These are phyloP conservation scores for Naso thynnoides DNA, from an alignment of 2,797 vertebrate genomes.

Conservation along the genomic window DNA sequence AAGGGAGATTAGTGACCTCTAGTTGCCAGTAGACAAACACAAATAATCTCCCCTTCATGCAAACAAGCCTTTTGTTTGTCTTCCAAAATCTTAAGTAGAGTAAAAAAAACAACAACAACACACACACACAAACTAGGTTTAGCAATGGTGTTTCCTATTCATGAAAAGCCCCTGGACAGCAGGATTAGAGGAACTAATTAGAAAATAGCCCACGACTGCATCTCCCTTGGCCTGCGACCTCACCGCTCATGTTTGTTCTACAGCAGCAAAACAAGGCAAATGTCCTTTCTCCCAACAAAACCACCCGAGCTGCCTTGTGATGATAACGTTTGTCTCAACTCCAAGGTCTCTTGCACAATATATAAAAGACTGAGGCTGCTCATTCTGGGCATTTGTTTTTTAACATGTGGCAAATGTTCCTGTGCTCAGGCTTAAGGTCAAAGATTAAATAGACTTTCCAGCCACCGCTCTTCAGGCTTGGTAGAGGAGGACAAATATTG, in stretches of 20 bases:
- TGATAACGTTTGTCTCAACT: slow-evolving; percentile 34
- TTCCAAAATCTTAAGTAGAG: slow-evolving; percentile 21
- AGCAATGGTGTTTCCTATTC: slow-evolving; percentile 43
- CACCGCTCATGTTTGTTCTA: slow-evolving; percentile 32
- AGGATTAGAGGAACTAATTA: slow-evolving; percentile 62
- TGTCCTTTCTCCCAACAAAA: slow-evolving; percentile 17
- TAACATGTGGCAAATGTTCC: slow-evolving; percentile 27
- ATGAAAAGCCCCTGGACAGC: slow-evolving; percentile 36
- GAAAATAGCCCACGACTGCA: slow-evolving; percentile 40
- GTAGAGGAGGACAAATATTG: slow-evolving; percentile 76
- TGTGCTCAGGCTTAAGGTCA: slow-evolving; percentile 43
- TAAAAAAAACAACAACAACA: not conserved
- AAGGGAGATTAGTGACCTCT: slow-evolving; percentile 40
- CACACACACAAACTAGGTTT: slow-evolving; percentile 20
- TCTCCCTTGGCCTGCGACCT: slow-evolving; percentile 5
- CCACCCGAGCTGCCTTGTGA: slow-evolving; percentile 37
- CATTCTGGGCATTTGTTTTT: not conserved
- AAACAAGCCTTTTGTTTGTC: slow-evolving; percentile 56
- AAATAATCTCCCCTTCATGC: slow-evolving; percentile 43
- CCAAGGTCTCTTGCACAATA: slow-evolving; percentile 40
- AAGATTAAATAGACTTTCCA: slow-evolving; percentile 35
- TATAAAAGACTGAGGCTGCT: slow-evolving; percentile 4
- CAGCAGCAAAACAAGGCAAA: slow-evolving; percentile 30
- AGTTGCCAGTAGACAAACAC: slow-evolving; percentile 32
- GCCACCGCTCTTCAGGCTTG: slow-evolving; percentile 29